Evolutionary conservation across 2,888 invertebrate species (phyloP).

Genomic region (Dynastes tityus): DNA sequence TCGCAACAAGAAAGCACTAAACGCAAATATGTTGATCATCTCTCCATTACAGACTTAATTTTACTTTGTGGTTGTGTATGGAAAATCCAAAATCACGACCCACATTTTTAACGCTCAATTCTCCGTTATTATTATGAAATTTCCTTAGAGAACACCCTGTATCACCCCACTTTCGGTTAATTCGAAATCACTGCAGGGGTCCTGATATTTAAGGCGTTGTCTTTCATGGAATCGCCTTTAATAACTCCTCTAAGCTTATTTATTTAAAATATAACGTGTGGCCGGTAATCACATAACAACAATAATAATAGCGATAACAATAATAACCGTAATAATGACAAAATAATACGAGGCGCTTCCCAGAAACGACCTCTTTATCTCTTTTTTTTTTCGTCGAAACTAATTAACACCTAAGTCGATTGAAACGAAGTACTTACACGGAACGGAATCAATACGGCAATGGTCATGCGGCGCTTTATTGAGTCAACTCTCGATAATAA

Average conservation of each 20-base stretch:
- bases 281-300: background rate
- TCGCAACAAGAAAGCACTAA: too few species aligned
- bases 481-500: background rate
- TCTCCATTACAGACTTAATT: too few species aligned
- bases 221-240: slow-evolving; percentile 2
- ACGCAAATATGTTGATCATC: too few species aligned
- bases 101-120: background rate
- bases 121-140: background rate
- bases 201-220: background rate
- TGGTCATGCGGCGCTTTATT: background rate
- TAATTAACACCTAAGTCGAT: background rate
- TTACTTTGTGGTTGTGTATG: too few species aligned
- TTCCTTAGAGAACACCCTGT: too few species aligned
- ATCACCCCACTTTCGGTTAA: background rate
- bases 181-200: background rate
- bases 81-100: too few species aligned
- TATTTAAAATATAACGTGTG: slow-evolving; percentile 8
- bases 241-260: background rate
- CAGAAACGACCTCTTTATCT: slow-evolving; percentile 15
- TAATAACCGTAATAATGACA: background rate
- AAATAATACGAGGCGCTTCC: background rate
- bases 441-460: slow-evolving; percentile 10
- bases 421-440: background rate
- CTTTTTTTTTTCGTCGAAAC: slow-evolving; percentile 4
- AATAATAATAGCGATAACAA: background rate